Percentiles rank a stretch among this genome's conserved stretches.
These are phyloP conservation scores for Eremophila alpestris DNA, from an alignment of 2,797 vertebrate genomes.

Conservation along the genomic window DNA sequence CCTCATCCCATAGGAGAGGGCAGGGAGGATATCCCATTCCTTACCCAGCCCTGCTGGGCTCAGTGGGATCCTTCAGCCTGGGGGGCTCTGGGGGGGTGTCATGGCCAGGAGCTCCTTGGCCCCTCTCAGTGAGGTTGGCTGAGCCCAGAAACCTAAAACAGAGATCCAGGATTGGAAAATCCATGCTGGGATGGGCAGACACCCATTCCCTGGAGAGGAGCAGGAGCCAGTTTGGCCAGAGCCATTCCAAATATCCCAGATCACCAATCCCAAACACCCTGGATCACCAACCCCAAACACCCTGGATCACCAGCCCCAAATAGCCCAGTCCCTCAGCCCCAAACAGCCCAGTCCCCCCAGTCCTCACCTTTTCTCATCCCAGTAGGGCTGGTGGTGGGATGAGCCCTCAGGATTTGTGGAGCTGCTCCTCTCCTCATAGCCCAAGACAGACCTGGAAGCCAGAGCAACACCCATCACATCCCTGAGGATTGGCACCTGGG, in stretches of 20 bases:
- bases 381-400: not conserved
- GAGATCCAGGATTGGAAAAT: not conserved
- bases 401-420: not conserved
- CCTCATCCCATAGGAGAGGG: not conserved
- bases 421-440: conserved; percentile 22
- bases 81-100: not conserved
- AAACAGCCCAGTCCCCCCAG: not conserved
- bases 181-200: not conserved
- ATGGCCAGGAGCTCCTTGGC: not conserved
- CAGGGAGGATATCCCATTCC: not conserved
- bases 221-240: not conserved
- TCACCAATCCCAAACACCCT: no score
- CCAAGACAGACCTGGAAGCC: conserved; percentile 33
- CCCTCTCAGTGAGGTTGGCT: not conserved
- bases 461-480: not conserved
- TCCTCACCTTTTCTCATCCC: not conserved
- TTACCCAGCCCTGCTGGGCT: not conserved
- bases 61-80: not conserved
- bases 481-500: not conserved
- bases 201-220: not conserved
- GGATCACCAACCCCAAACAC: no score
- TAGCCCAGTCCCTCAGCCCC: not conserved
- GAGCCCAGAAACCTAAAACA: conserved; percentile 3
- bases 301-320: fast-evolving
- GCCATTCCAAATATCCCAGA: not conserved